Evolutionary conservation across 2,797 vertebrate species (phyloP), one percentile per base, ranked within the genome.

Genomic region (Tokudaia muenninki): DNA sequence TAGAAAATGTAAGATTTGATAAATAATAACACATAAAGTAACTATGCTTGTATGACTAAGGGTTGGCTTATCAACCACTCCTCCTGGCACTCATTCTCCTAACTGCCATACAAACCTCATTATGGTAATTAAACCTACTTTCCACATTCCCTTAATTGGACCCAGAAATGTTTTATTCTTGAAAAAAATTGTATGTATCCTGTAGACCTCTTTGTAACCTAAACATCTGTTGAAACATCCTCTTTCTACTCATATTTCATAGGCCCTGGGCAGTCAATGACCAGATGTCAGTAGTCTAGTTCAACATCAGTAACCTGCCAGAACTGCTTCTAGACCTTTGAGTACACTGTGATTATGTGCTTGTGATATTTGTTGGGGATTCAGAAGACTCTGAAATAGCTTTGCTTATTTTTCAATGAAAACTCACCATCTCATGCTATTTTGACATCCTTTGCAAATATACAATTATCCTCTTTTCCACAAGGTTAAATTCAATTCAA

Each of bases 401-500:
- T 50, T 81, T 84, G 19, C 31, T 92, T 92, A 92, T 93, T 96
- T 94, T 97, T 72, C 90, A 95, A 31, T 95, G 61, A 98, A 96
- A 97, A 94, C 55, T 10, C 10, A 88, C 55, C 88, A 50, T 94
- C 31, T 93, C 22, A 12, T 57, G n/a, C 92, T 97, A 93, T 91
- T 94, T 97, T 96, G 83, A 96, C 86, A 83, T 94, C 78, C n/a
- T 97, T 96, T 95, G 90, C 57, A 95, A 92, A 97, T 81, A 90
- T 57, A 87, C 29, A 92, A 61, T 97, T 92, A 91, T 34, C 82
- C 87, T 96, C 63, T 82, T 94, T 95, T 94, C 87, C 94, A 95
- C 59, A 94, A 94, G 79, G 70, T 97, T 96, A 97, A 94, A 95
- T 95, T 93, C 44, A 90, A 92, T 96, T 97, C 97, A 92, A 52